Conservation (phyloP, 2,797 vertebrate species). For the Hippopotamyrus pictus region DNA sequence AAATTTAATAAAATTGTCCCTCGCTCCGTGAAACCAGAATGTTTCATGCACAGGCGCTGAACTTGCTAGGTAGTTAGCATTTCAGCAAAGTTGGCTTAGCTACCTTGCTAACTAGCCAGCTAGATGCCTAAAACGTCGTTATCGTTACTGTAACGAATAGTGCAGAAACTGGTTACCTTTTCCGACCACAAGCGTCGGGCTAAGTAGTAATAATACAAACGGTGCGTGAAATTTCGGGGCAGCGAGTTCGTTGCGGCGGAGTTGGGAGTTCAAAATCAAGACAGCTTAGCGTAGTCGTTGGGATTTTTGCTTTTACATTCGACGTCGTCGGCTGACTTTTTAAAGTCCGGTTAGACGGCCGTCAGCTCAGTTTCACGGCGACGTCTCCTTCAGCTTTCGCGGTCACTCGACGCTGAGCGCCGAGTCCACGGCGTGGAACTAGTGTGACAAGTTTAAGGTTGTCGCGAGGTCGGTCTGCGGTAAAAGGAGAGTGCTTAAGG, state of each 20-base stretch:
- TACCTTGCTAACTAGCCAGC: conserved; percentile 15
- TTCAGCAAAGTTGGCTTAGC: conserved; percentile 3
- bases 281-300: not conserved
- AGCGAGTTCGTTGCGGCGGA: not conserved
- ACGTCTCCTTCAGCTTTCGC: not conserved
- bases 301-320: not conserved
- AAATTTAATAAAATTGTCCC: not conserved
- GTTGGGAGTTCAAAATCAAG: not conserved
- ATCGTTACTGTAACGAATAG: not conserved
- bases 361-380: not conserved
- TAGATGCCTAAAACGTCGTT: not conserved
- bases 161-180: not conserved
- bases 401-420: not conserved
- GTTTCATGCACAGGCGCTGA: conserved; percentile 12
- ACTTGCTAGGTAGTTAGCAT: conserved; percentile 21
- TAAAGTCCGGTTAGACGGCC: not conserved
- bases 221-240: not conserved
- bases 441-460: not conserved
- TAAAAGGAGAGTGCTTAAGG: not conserved
- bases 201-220: not conserved
- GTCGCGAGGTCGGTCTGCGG: not conserved
- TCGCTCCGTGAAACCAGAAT: not conserved
- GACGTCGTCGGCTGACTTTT: not conserved
- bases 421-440: not conserved
- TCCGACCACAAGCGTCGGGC: not conserved